Conservation (phyloP, 2,797 vertebrate species). For the Pelobates cultripes region DNA sequence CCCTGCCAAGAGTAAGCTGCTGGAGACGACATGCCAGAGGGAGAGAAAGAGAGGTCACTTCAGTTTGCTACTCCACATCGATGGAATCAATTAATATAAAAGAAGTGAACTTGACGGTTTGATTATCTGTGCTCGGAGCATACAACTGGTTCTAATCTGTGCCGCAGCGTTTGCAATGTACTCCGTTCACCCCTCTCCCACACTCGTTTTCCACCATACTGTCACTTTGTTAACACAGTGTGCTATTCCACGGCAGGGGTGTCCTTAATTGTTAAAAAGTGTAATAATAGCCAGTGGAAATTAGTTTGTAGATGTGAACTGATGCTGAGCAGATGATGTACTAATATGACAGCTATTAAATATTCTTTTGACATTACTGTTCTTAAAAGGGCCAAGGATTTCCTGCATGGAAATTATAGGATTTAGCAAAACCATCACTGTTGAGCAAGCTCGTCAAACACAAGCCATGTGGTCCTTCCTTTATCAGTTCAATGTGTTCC, state of each 20-base stretch:
- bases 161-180: neutral
- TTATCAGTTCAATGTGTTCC: neutral
- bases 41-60: conserved; percentile 31
- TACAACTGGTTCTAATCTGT: conserved; percentile 34
- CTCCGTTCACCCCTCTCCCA: neutral
- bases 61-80: conserved; percentile 30
- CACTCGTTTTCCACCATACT: neutral
- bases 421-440: neutral
- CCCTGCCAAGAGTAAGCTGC: conserved; percentile 1
- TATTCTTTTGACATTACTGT: neutral
- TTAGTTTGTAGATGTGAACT: neutral
- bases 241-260: neutral
- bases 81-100: conserved; percentile 43
- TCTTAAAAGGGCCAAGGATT: neutral
- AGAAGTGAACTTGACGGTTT: conserved; percentile 20
- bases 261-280: neutral
- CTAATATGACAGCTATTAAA: neutral
- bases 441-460: neutral
- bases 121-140: conserved; percentile 31
- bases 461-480: neutral
- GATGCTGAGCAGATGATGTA: neutral
- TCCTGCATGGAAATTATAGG: neutral
- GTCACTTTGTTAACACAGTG: conserved; percentile 14
- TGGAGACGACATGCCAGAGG: conserved; percentile 5
- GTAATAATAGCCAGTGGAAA: conserved; percentile 2